Percentiles rank a stretch among this genome's conserved stretches.
phyloP scores from a whole-genome alignment of 2,888 invertebrate genomes.

The Acleris holmiana region DNA sequence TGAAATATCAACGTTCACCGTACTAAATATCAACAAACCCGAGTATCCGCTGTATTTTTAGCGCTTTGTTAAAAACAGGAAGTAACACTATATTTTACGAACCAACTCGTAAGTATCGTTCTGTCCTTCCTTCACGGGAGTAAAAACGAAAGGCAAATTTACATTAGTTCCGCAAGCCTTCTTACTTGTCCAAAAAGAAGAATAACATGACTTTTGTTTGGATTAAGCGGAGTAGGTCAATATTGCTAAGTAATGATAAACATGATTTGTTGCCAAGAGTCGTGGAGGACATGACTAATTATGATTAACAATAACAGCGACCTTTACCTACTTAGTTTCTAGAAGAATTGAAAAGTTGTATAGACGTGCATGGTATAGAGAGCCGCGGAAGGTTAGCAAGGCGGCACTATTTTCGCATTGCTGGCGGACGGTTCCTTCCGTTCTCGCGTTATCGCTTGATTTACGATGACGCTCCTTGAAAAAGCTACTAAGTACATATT shows the following conservation, averaged over 20 bases:
- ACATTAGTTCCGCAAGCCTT: slow-evolving; percentile 36
- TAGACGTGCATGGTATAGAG: background rate
- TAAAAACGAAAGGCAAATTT: slow-evolving; percentile 36
- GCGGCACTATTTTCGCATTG: slow-evolving; percentile 53
- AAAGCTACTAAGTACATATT: slow-evolving; percentile 53
- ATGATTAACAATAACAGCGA: slow-evolving; percentile 1
- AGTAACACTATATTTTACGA: slow-evolving; percentile 4
- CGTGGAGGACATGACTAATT: slow-evolving; percentile 1
- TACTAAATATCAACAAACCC: too few relatives aligned
- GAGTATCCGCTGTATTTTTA: too few relatives aligned
- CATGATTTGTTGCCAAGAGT: slow-evolving; percentile 14
- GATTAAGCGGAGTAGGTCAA: slow-evolving; percentile 19
- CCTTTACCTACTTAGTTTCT: background rate
- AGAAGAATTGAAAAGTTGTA: background rate
- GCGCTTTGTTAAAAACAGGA: too few relatives aligned
- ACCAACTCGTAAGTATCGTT: slow-evolving; percentile 21
- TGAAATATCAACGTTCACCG: slow-evolving; percentile 11
- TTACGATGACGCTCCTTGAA: slow-evolving; percentile 61
- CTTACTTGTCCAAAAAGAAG: slow-evolving; percentile 17
- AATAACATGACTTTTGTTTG: slow-evolving; percentile 23
- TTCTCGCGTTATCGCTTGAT: slow-evolving; percentile 60
- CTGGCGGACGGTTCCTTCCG: slow-evolving; percentile 56
- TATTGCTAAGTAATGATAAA: slow-evolving; percentile 25
- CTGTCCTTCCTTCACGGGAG: slow-evolving; percentile 13
- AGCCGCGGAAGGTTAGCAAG: slow-evolving; percentile 42